These are phyloP conservation scores for Laterallus jamaicensis DNA, from an alignment of 2,113 vertebrate species.

Conservation along the genomic window DNA sequence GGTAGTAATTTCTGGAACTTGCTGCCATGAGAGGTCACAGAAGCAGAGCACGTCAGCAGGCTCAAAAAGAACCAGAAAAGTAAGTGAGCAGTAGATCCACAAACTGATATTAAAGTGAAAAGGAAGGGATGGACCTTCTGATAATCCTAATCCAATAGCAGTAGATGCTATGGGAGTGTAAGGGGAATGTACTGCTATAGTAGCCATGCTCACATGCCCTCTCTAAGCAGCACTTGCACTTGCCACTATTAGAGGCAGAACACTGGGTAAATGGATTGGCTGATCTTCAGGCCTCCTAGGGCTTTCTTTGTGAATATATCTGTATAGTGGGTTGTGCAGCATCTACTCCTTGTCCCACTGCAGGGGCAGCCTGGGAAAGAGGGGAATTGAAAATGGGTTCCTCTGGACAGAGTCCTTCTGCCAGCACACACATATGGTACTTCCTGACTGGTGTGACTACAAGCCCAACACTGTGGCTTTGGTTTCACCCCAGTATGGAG, in stretches of 20 bases:
- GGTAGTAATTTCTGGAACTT: background rate
- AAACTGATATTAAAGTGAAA: background rate
- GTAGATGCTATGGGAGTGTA: background rate
- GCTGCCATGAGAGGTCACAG: background rate
- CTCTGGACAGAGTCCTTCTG: background rate
- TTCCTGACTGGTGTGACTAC: fast-evolving
- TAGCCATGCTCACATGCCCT: background rate
- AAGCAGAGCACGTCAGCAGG: background rate
- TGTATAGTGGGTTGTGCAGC: background rate
- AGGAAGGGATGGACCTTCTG: background rate
- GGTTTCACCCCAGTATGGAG: background rate
- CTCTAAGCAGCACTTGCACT: background rate
- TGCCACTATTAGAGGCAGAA: background rate
- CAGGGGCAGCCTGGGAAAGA: background rate
- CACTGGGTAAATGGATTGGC: background rate
- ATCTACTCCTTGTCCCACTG: background rate
- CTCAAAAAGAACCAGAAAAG: background rate
- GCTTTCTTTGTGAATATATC: background rate
- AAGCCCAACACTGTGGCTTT: fast-evolving
- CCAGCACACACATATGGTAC: background rate
- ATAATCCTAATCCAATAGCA: background rate
- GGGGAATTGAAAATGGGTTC: background rate
- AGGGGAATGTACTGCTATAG: background rate
- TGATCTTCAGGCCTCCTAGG: background rate
- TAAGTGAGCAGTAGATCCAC: background rate